phyloP scores from a whole-genome alignment of 2,113 vertebrate species.

The Larimichthys polyactis region DNA sequence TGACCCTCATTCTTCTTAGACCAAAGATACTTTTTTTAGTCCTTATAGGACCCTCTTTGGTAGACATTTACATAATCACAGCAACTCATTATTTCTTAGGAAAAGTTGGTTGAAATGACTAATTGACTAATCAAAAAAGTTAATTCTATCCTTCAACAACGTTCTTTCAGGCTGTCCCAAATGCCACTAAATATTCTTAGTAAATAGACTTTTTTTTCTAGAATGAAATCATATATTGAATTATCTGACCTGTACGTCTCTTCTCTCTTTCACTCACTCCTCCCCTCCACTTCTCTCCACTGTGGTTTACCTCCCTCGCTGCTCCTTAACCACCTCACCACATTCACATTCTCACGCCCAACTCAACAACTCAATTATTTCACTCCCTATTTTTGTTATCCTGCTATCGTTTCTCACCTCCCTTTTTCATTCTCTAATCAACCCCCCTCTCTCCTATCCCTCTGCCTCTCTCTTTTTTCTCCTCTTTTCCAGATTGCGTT shows the following conservation, averaged over 20 bases:
- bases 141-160: not conserved
- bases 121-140: not conserved
- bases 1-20: slow-evolving; percentile 2
- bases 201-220: not conserved
- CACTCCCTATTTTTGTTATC: not conserved
- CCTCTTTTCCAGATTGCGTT: slow-evolving; percentile 87
- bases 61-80: not conserved
- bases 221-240: not conserved
- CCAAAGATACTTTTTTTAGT: not conserved
- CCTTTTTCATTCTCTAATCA: not conserved
- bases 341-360: not conserved
- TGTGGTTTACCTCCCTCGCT: not conserved
- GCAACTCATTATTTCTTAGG: not conserved
- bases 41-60: not conserved
- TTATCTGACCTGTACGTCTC: not conserved
- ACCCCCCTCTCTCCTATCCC: not conserved
- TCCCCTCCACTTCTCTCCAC: slow-evolving; percentile 2
- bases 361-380: not conserved
- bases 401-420: not conserved
- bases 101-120: not conserved
- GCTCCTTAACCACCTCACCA: not conserved
- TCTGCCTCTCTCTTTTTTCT: not conserved
- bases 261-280: not conserved
- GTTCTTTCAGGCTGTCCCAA: not conserved
- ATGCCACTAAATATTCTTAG: not conserved